phyloP scores from a whole-genome alignment of 2,797 vertebrate species.

The Chaenodraco wilsoni region DNA sequence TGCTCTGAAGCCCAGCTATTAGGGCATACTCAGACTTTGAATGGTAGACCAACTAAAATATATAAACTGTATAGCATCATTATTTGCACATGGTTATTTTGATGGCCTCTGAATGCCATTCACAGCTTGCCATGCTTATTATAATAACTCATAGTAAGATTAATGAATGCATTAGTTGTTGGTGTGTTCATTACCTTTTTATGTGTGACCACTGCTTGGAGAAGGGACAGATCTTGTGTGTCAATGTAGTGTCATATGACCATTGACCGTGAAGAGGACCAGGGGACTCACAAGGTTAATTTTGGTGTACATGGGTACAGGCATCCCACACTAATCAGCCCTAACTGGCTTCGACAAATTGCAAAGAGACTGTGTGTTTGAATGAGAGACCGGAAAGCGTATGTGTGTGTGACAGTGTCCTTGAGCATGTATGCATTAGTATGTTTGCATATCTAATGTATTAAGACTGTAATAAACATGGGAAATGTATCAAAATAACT shows the following conservation, averaged over 20 bases:
- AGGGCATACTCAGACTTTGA: constrained; percentile 10
- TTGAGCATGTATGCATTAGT: background rate
- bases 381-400: too few species aligned
- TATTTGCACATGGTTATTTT: constrained; percentile 4
- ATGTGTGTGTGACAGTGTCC: too few species aligned
- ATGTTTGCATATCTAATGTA: background rate
- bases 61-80: background rate
- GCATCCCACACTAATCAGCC: constrained; percentile 10
- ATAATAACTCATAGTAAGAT: background rate
- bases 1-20: constrained; percentile 35
- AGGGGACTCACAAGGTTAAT: constrained; percentile 29
- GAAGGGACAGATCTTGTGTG: background rate
- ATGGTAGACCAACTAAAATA: background rate
- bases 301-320: constrained; percentile 1
- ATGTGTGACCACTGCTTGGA: constrained; percentile 7
- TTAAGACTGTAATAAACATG: background rate
- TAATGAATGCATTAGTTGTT: constrained; percentile 1
- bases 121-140: background rate
- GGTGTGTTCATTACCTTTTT: constrained; percentile 7
- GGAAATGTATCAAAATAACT: background rate
- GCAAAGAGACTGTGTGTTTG: background rate
- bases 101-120: background rate
- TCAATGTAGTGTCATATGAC: constrained; percentile 8
- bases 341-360: constrained; percentile 49
- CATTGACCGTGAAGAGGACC: constrained; percentile 9